Evolutionary conservation across 2,113 vertebrate species (phyloP).

Genomic region (Cinclus mexicanus): DNA sequence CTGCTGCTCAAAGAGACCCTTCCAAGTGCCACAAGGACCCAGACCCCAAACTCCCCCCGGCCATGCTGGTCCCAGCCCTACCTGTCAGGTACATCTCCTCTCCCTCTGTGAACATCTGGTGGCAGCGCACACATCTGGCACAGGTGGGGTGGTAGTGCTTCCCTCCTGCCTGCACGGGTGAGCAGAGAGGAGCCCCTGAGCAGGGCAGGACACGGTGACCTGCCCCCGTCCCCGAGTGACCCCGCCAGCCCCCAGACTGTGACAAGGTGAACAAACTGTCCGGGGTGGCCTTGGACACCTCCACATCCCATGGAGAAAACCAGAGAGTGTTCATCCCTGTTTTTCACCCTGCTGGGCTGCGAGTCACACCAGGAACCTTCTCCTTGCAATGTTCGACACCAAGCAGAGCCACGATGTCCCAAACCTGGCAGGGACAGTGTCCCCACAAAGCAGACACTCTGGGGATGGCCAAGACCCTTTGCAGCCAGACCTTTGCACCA

Average conservation of each 20-base stretch:
- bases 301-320: accelerated
- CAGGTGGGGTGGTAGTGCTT: slow-evolving; percentile 97
- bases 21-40: accelerated
- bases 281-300: accelerated
- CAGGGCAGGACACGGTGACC: background rate
- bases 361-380: background rate
- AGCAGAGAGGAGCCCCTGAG: background rate
- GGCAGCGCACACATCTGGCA: slow-evolving; percentile 93
- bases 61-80: slow-evolving; percentile 6
- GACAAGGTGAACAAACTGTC: background rate
- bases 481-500: background rate
- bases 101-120: slow-evolving; percentile 96
- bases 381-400: background rate
- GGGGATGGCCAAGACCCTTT: background rate
- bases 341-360: background rate
- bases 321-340: background rate
- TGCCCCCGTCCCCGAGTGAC: background rate
- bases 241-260: background rate
- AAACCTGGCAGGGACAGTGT: background rate
- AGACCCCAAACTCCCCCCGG: accelerated
- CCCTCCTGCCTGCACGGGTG: slow-evolving; percentile 84
- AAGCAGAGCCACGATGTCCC: background rate
- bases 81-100: slow-evolving; percentile 99
- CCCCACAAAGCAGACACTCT: background rate
- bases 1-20: background rate